Percentiles rank a stretch among this genome's conserved stretches.
Conservation (phyloP, 2,888 invertebrate species). For the Lycocerus yunnanus region DNA sequence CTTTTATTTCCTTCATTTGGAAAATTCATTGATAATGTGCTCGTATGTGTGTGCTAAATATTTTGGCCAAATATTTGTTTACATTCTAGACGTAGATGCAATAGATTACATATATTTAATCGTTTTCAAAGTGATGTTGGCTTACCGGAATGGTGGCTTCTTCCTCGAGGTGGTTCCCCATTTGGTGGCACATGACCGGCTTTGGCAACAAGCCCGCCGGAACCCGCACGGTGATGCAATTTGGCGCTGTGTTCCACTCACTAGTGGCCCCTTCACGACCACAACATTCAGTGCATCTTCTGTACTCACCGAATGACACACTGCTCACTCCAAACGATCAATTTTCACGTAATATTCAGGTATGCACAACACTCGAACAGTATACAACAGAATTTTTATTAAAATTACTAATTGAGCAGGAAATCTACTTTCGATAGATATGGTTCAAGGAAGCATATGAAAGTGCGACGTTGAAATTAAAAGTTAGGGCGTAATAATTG, state of each 20-base stretch:
- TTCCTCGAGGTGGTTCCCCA: slow-evolving; percentile 57
- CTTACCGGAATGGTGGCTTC: slow-evolving; percentile 57
- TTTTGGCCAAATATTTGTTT: background rate
- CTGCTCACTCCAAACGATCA: slow-evolving; percentile 21
- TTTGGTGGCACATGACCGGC: slow-evolving; percentile 57
- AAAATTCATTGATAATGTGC: background rate
- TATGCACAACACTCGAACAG: slow-evolving; percentile 13
- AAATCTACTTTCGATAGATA: background rate
- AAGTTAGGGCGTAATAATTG: background rate
- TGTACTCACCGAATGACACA: slow-evolving; percentile 37
- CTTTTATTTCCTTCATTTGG: background rate
- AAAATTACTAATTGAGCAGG: background rate
- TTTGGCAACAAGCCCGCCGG: slow-evolving; percentile 56
- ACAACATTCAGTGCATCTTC: slow-evolving; percentile 49
- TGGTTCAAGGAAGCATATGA: background rate
- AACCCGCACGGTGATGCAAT: slow-evolving; percentile 57
- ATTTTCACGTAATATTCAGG: slow-evolving; percentile 13
- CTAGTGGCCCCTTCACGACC: slow-evolving; percentile 50
- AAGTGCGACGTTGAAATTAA: background rate
- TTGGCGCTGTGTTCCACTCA: slow-evolving; percentile 50
- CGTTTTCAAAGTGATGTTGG: background rate
- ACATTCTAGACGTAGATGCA: background rate
- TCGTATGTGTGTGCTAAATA: too few relatives aligned
- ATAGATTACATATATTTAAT: background rate
- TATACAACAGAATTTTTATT: background rate